Conservation (phyloP, 2,888 invertebrate genomes). For the Cheilosia soror region DNA sequence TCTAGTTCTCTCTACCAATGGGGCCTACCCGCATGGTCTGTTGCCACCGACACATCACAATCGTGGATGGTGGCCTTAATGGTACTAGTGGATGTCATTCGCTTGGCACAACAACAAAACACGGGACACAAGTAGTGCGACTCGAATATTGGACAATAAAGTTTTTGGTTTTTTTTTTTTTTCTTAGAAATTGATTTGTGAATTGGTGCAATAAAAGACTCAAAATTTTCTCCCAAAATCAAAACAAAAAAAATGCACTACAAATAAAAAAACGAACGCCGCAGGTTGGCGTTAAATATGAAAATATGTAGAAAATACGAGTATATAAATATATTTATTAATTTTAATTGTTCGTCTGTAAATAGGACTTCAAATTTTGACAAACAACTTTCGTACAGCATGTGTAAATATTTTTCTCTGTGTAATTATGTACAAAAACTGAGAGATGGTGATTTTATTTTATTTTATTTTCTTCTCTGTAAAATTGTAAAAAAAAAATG, state of each 20-base stretch:
- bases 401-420: slow-evolving; percentile 45
- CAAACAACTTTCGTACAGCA: not conserved
- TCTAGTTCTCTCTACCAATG: slow-evolving; percentile 84
- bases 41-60: slow-evolving; percentile 79
- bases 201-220: slow-evolving; percentile 79
- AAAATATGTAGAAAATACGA: slow-evolving; percentile 23
- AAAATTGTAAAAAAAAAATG: slow-evolving; percentile 67
- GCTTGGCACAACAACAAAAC: slow-evolving; percentile 23
- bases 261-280: slow-evolving; percentile 39
- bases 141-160: slow-evolving; percentile 81
- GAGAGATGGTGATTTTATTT: slow-evolving; percentile 27
- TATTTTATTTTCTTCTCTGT: slow-evolving; percentile 41
- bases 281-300: slow-evolving; percentile 31
- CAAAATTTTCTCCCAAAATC: slow-evolving; percentile 27
- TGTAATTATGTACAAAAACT: slow-evolving; percentile 62
- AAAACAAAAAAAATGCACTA: slow-evolving; percentile 56
- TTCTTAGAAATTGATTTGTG: slow-evolving; percentile 48
- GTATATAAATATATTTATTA: slow-evolving; percentile 41
- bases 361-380: slow-evolving; percentile 47
- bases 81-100: slow-evolving; percentile 78
- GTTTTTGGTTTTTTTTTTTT: slow-evolving; percentile 16
- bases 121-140: slow-evolving; percentile 72
- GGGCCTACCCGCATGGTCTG: slow-evolving; percentile 81
- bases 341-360: slow-evolving; percentile 52
- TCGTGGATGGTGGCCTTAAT: slow-evolving; percentile 83